phyloP scores from a whole-genome alignment of 2,888 invertebrate species.

The Margaritifera margaritifera region DNA sequence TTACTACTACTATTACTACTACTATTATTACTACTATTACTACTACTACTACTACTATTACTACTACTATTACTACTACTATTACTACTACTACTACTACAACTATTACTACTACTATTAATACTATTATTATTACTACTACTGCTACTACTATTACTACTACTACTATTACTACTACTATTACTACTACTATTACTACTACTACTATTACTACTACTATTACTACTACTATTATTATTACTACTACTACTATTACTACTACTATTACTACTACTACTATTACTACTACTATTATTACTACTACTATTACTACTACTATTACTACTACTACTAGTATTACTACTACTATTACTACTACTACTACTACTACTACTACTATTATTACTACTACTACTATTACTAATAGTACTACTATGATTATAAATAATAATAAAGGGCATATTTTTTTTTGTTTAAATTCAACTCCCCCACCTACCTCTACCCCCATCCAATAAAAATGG shows the following conservation, averaged over 20 bases:
- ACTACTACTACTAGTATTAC: conserved; percentile 17
- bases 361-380: no score
- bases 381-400: no score
- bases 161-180: conserved; percentile 13
- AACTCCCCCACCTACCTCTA: no score
- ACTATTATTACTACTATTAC: conserved; percentile 17
- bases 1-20: conserved; percentile 12
- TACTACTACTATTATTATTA: conserved; percentile 15
- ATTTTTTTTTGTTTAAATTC: no score
- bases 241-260: conserved; percentile 14
- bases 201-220: conserved; percentile 15
- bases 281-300: conserved; percentile 15
- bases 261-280: conserved; percentile 14
- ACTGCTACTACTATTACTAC: conserved; percentile 6
- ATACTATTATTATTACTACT: conserved; percentile 21
- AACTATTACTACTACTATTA: conserved; percentile 18
- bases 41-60: conserved; percentile 20
- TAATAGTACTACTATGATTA: no score
- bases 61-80: conserved; percentile 23
- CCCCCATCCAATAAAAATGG: no score
- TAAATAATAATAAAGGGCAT: no score
- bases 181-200: conserved; percentile 17
- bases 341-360: conserved; percentile 8
- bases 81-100: conserved; percentile 17
- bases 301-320: conserved; percentile 12